phyloP scores from a whole-genome alignment of 2,113 vertebrate genomes.

The Nansenia antarctica region DNA sequence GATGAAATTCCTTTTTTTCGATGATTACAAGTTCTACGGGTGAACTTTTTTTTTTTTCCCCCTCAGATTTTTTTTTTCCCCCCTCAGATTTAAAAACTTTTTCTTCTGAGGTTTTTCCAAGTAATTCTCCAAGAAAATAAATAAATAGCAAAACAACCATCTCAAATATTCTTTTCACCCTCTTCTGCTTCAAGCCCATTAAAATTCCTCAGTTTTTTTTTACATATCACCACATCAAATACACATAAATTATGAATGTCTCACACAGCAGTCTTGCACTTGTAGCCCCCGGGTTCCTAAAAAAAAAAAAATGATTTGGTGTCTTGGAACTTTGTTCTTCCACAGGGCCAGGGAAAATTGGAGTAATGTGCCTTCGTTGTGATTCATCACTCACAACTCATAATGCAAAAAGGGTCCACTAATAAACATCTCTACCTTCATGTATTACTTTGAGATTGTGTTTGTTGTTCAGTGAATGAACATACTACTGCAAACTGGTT shows the following conservation, averaged over 20 bases:
- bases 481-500: conserved; percentile 47
- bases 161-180: conserved; percentile 63
- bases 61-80: no score
- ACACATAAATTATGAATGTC: conserved; percentile 84
- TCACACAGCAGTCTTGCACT: conserved; percentile 75
- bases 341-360: conserved; percentile 76
- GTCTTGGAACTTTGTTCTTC: conserved; percentile 80
- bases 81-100: conserved; percentile 52
- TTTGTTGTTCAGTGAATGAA: conserved; percentile 66
- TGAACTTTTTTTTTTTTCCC: conserved; percentile 55
- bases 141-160: conserved; percentile 64
- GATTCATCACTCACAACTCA: conserved; percentile 75
- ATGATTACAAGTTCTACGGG: conserved; percentile 54
- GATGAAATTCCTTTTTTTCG: conserved; percentile 65
- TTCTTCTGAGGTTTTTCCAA: conserved; percentile 52
- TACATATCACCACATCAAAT: conserved; percentile 84
- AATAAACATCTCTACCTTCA: conserved; percentile 72
- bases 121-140: conserved; percentile 54
- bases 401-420: conserved; percentile 62
- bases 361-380: conserved; percentile 72
- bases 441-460: conserved; percentile 60
- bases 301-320: conserved; percentile 75
- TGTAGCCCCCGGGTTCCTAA: conserved; percentile 78
- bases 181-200: conserved; percentile 71
- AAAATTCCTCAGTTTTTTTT: conserved; percentile 79